A percentile compares a stretch with the other conserved stretches of the same genome.
Evolutionary conservation across 1,140 invertebrate genomes (phyloP).

Genomic region (Orchesella cincta): DNA sequence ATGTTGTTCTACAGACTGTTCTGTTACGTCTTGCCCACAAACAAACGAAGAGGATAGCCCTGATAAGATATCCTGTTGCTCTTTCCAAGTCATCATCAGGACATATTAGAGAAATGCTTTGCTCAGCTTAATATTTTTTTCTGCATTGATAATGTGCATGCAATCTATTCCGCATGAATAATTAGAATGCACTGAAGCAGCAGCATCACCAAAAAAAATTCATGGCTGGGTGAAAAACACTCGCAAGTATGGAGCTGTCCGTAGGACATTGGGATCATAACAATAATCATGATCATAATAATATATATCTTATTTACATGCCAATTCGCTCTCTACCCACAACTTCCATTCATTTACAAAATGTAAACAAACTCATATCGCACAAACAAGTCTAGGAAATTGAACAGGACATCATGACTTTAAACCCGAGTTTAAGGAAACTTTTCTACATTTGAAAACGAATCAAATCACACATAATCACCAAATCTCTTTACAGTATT

Average conservation of each 20-base stretch:
- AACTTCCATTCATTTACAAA: no score
- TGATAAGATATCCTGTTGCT: conserved; percentile 10
- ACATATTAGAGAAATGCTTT: background rate
- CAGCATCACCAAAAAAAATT: background rate
- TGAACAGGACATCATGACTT: no score
- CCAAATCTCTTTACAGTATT: no score
- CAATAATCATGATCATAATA: background rate
- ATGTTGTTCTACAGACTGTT: no score
- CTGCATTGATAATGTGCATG: background rate
- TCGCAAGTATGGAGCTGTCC: background rate
- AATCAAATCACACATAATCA: no score
- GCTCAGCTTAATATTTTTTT: background rate
- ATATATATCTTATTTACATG: no score
- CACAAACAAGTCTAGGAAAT: no score
- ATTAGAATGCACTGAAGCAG: background rate
- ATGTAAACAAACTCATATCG: no score
- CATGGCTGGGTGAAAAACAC: background rate
- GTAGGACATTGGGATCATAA: background rate
- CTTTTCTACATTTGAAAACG: no score
- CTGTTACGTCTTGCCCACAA: no score
- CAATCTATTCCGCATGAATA: background rate
- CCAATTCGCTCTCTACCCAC: no score
- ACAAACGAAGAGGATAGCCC: background rate
- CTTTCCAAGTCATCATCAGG: background rate
- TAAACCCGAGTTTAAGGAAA: no score